A percentile compares a stretch with the other conserved stretches of the same genome.
Evolutionary conservation across 2,888 invertebrate species (phyloP).

Genomic region (Idaea aversata): DNA sequence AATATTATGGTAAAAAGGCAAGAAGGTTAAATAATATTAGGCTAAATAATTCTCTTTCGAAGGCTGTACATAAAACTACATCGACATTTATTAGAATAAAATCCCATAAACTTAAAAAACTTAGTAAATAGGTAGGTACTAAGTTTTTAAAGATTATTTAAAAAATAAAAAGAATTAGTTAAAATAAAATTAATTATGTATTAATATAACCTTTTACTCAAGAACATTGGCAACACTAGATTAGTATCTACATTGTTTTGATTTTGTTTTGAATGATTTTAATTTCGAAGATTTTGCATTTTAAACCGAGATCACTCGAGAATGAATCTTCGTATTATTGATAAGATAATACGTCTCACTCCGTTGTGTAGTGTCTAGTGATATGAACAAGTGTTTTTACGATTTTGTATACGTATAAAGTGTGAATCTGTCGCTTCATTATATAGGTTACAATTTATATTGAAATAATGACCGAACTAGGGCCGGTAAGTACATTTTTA

Average conservation of each 20-base stretch:
- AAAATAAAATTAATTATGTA: too few relatives aligned
- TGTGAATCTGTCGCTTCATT: too few relatives aligned
- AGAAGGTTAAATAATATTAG: too few relatives aligned
- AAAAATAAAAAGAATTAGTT: too few relatives aligned
- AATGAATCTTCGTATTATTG: neutral
- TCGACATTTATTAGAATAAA: too few relatives aligned
- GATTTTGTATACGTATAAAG: neutral
- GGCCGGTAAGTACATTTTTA: constrained; percentile 36
- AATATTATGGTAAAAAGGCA: too few relatives aligned
- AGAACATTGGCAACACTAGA: neutral
- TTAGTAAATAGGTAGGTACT: too few relatives aligned
- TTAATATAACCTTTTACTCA: too few relatives aligned
- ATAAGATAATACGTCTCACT: neutral
- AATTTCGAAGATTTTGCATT: neutral
- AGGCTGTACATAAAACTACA: too few relatives aligned
- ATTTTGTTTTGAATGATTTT: neutral
- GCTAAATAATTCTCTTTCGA: too few relatives aligned
- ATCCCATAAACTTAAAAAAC: too few relatives aligned
- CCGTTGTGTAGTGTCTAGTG: neutral
- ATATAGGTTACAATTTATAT: neutral
- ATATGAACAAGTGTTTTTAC: neutral
- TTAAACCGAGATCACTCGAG: neutral
- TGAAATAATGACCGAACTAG: constrained; percentile 36
- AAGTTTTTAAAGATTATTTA: too few relatives aligned
- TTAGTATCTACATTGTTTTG: neutral